Base-by-base conservation (phyloP, 2,888 invertebrate species). In the Drosophila emarginata region DNA sequence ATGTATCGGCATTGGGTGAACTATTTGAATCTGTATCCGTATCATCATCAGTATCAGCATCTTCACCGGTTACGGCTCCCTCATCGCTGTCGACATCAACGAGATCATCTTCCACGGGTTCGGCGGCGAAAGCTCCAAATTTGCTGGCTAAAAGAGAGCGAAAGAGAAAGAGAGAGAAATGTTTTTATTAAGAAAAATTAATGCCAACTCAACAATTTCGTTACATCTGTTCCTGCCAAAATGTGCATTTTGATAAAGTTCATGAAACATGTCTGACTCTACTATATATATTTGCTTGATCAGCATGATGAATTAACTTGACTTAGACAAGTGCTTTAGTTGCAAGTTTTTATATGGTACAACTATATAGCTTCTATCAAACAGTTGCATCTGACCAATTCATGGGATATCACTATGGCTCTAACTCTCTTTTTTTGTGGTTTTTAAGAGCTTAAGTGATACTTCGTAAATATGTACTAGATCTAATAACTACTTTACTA, bases 1-100 rank as follows among this genome's bases (percentile, higher is more conserved):
- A 96, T 0, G 98, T 97, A 85, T 98, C 97, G 2, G 97, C 97
- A 93, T 98, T 96, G 53, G 97, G 96, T 0, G 98, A 98, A 2
- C 97, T 95, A 40, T 56, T 72, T 40, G 77, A 82, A 69, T 74
- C 72, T 2, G 94, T 93, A 23, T 93, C 93, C 1, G 92, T 88
- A 59, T 93, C 93, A 51, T 93, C 93, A 23, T 91, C 92, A 53
- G 93, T 92, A 72, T 94, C 94, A 51, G 93, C 94, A 82, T 94
- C 93, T 63, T 93, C 93, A 11, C 93, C 94, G 0, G 80, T 87
- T 14, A 81, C 80, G 0, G 80, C 87, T 0, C 80, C 87, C 56
- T 85, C 80, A 1, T 81, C 80, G 61, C 93, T 94, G 76, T 88
- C 87, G 62, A 80, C 85, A 75, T 87, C 87, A 87, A 95, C 95